Percentiles rank a stretch among this genome's conserved stretches.
Conservation (phyloP, 2,888 invertebrate species). For the Corbicula japonica region DNA sequence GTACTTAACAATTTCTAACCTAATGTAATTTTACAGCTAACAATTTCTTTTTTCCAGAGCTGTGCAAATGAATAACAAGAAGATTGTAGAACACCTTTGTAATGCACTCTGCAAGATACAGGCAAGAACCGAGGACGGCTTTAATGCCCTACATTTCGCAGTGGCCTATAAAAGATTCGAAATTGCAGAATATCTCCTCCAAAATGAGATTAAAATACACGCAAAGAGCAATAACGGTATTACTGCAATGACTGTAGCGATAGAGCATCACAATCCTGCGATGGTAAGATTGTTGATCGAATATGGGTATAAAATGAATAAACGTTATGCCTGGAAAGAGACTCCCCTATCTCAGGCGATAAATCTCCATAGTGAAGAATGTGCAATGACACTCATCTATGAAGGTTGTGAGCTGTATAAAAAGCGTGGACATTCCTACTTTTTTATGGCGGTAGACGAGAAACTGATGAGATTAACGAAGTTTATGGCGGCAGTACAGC, state of each 20-base stretch:
- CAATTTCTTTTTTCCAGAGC: slow-evolving; percentile 72
- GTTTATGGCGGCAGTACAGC: slow-evolving; percentile 78
- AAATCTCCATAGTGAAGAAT: slow-evolving; percentile 79
- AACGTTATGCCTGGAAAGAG: slow-evolving; percentile 80
- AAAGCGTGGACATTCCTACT: slow-evolving; percentile 74
- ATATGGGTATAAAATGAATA: slow-evolving; percentile 81
- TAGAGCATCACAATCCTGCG: slow-evolving; percentile 80
- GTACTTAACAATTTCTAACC: no score
- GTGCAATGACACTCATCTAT: slow-evolving; percentile 82
- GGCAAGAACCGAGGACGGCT: slow-evolving; percentile 77
- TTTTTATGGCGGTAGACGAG: slow-evolving; percentile 79
- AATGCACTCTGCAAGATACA: slow-evolving; percentile 82
- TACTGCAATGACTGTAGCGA: slow-evolving; percentile 83
- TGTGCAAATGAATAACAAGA: slow-evolving; percentile 80
- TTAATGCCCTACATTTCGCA: slow-evolving; percentile 82
- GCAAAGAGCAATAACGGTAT: slow-evolving; percentile 79
- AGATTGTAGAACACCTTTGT: slow-evolving; percentile 79
- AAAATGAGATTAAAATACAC: slow-evolving; percentile 76
- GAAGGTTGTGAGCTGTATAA: slow-evolving; percentile 78
- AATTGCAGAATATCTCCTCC: slow-evolving; percentile 79
- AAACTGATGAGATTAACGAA: slow-evolving; percentile 75
- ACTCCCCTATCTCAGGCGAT: slow-evolving; percentile 83
- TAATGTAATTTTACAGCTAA: not conserved
- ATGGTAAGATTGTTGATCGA: slow-evolving; percentile 80
- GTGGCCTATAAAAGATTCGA: slow-evolving; percentile 81